phyloP scores from a whole-genome alignment of 2,797 vertebrate species.

The Enteromius trimaculatus region DNA sequence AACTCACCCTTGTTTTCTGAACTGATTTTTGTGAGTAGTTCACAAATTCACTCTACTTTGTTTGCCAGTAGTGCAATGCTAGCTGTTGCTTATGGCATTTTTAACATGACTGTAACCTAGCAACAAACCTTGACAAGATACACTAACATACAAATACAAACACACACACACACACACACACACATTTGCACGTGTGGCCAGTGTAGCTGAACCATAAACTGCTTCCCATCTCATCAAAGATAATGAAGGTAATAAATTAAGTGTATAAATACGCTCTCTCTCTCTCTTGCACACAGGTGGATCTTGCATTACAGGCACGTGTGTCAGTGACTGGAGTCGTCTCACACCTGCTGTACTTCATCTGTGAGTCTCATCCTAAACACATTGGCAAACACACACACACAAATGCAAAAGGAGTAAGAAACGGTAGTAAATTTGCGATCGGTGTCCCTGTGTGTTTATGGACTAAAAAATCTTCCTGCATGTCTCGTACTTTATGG shows the following conservation, averaged over 20 bases:
- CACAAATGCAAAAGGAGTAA: slow-evolving; percentile 15
- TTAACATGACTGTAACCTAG: slow-evolving; percentile 59
- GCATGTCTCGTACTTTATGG: background rate
- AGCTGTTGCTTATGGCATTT: slow-evolving; percentile 46
- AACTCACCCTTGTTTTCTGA: background rate
- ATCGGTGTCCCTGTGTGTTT: background rate
- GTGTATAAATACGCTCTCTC: slow-evolving; percentile 25
- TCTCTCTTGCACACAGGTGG: slow-evolving; percentile 10
- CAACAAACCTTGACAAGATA: slow-evolving; percentile 56
- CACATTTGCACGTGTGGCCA: slow-evolving; percentile 27
- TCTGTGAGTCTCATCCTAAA: slow-evolving; percentile 22
- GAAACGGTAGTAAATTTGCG: background rate
- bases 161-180: background rate
- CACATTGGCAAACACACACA: slow-evolving; percentile 22
- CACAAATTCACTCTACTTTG: background rate
- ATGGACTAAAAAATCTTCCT: background rate
- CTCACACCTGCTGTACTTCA: slow-evolving; percentile 37
- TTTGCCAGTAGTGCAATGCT: slow-evolving; percentile 12
- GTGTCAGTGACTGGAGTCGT: slow-evolving; percentile 11
- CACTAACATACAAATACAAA: slow-evolving; percentile 9
- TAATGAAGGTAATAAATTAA: slow-evolving; percentile 54
- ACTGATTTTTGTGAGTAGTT: background rate
- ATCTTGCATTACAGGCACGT: slow-evolving; percentile 12
- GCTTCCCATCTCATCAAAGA: slow-evolving; percentile 51
- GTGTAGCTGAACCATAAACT: slow-evolving; percentile 50